phyloP scores from a whole-genome alignment of 2,888 invertebrate species.

The Campoletis raptor region DNA sequence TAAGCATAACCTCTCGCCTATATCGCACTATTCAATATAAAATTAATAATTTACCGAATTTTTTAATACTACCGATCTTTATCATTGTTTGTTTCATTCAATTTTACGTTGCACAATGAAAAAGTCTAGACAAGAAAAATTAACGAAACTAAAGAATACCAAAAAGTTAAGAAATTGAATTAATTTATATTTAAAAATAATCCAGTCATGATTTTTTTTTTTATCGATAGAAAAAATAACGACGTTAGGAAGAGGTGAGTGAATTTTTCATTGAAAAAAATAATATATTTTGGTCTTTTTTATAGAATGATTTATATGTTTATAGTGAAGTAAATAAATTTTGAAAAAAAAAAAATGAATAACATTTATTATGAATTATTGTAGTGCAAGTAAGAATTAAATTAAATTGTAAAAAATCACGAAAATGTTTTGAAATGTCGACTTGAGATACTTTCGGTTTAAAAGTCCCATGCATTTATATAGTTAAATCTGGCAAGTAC shows the following conservation, averaged over 20 bases:
- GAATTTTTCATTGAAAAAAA: too few relatives aligned
- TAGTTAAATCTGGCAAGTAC: background rate
- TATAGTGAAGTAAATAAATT: background rate
- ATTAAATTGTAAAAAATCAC: background rate
- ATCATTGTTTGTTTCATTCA: background rate
- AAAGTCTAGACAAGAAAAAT: background rate
- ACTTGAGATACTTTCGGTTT: background rate
- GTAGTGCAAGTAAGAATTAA: background rate
- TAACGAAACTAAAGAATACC: too few relatives aligned
- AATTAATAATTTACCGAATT: background rate
- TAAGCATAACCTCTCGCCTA: background rate
- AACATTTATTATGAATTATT: too few relatives aligned
- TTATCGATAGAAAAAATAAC: too few relatives aligned
- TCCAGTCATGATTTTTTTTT: too few relatives aligned
- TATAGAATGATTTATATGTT: too few relatives aligned
- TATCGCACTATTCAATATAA: conserved; percentile 1
- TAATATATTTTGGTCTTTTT: too few relatives aligned
- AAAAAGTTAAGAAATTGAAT: background rate
- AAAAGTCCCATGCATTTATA: background rate
- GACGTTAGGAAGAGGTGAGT: too few relatives aligned
- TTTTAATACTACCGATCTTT: background rate
- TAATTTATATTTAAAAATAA: background rate
- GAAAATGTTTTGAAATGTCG: background rate
- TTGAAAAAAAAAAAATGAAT: too few relatives aligned
- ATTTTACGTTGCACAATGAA: background rate